Evolutionary conservation across 2,797 vertebrate genomes (phyloP), one percentile per base, ranked within the genome.

Genomic region (Paedocypris micromegethes): DNA sequence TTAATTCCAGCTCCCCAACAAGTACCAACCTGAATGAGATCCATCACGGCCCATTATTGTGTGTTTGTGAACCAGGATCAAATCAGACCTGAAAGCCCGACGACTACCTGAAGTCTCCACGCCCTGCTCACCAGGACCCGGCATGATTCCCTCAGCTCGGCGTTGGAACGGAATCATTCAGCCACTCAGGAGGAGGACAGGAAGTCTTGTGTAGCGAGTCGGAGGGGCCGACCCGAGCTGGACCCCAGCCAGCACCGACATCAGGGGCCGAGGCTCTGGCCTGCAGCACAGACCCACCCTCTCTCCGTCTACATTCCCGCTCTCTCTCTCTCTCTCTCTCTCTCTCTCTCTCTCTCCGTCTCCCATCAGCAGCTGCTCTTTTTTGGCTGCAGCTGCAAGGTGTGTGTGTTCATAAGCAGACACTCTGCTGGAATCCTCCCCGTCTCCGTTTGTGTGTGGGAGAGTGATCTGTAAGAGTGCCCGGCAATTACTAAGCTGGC

Each of bases 401-500:
- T 57, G 86, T 86, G 45, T 72, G 58, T 66, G 56, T 67, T 58
- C 4, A n/a, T 61, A 61, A 37, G 38, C 54, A 49, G 43, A 38
- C 5, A 59, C 72, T 45, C 62, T 67, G 64, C 44, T 76, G 72
- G 64, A 75, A 78, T 72, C 62, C 75, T 72, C 60, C 64, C 68
- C 66, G 83, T 78, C 91, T 90, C 86, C 88, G 92, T 93, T 92
- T 96, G 92, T 93, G 93, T 94, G 84, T 91, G 91, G 41, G 40
- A 56, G 7, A 40, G 54, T 58, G 89, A 92, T 90, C 92, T 95
- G 93, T 92, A 93, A 92, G 90, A 91, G 92, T 95, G 94, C 94
- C 93, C 93, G 90, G 95, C 96, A 98, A 98, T 98, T 98, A 98
- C 90, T 91, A 92, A 95, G 91, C 93, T 98, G 96, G 96, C 95